Evolutionary conservation across 1,140 invertebrate genomes (phyloP).

Genomic region (Rhynchophorus ferrugineus): DNA sequence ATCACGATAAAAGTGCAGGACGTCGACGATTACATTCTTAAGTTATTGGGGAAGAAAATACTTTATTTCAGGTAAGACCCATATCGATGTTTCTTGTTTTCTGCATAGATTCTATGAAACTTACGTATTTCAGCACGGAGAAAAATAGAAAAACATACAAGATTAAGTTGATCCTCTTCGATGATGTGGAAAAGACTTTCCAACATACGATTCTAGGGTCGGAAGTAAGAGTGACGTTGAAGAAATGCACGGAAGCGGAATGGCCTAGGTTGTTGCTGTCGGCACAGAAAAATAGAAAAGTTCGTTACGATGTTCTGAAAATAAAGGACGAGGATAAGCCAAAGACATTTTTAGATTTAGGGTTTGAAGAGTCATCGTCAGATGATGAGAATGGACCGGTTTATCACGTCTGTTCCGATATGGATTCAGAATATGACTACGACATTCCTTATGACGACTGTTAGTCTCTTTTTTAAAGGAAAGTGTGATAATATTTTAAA

Average conservation of each 20-base stretch:
- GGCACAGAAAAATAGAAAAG: constrained; percentile 21
- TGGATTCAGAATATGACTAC: constrained; percentile 28
- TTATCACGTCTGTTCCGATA: constrained; percentile 26
- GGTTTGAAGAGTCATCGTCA: constrained; percentile 17
- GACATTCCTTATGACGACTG: constrained; percentile 15
- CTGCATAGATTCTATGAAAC: neutral
- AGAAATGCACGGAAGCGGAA: constrained; percentile 22
- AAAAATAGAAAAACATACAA: constrained; percentile 26
- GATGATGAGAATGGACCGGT: constrained; percentile 15
- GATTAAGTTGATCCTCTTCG: constrained; percentile 28
- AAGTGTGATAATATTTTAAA: too few relatives aligned
- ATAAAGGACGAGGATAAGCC: constrained; percentile 18
- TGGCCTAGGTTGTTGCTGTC: constrained; percentile 26
- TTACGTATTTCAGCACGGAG: constrained; percentile 3
- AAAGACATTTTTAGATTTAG: constrained; percentile 18
- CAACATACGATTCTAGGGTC: constrained; percentile 23
- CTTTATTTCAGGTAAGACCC: constrained; percentile 29
- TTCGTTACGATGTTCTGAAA: constrained; percentile 25
- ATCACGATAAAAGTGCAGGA: constrained; percentile 26
- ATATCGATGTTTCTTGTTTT: neutral
- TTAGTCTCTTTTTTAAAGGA: constrained; percentile 31
- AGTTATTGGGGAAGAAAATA: constrained; percentile 20
- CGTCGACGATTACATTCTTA: constrained; percentile 19
- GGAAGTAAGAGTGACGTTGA: constrained; percentile 25
- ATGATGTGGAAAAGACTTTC: constrained; percentile 16